These are phyloP conservation scores for Ericerus pela DNA, from an alignment of 1,140 invertebrate species.

Conservation along the genomic window DNA sequence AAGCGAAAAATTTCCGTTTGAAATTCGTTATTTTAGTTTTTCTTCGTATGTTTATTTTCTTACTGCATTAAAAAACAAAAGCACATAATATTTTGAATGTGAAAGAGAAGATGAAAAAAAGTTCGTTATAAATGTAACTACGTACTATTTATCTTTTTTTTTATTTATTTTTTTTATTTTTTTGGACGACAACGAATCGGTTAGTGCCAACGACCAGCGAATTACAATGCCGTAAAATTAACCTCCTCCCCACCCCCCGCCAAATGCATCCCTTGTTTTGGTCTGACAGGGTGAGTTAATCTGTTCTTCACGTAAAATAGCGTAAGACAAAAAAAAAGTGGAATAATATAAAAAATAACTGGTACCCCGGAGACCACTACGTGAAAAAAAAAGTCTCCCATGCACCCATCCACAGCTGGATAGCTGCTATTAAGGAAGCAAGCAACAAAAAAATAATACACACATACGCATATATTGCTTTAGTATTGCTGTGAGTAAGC, in stretches of 20 bases:
- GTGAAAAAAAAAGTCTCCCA: constrained; percentile 1
- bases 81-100: not conserved
- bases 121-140: not conserved
- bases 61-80: constrained; percentile 1
- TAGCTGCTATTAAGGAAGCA: constrained; percentile 9
- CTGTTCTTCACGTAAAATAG: constrained; percentile 5
- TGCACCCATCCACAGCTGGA: constrained; percentile 11
- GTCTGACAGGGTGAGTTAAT: too few species aligned
- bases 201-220: not conserved
- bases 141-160: not conserved
- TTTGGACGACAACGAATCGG: not conserved
- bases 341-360: too few species aligned
- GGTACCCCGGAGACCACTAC: not conserved
- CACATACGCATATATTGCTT: constrained; percentile 7
- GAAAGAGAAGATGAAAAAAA: not conserved
- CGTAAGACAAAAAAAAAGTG: constrained; percentile 8
- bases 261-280: too few species aligned
- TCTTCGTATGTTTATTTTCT: not conserved
- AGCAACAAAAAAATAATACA: too few species aligned
- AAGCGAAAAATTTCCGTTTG: constrained; percentile 22
- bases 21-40: not conserved
- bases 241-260: not conserved
- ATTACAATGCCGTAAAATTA: constrained; percentile 1
- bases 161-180: not conserved
- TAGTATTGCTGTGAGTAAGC: too few species aligned